A percentile compares a stretch with the other conserved stretches of the same genome.
These are phyloP conservation scores for Pocillopora verrucosa DNA, from an alignment of 64 coral and sea anemone genomes.

Conservation along the genomic window DNA sequence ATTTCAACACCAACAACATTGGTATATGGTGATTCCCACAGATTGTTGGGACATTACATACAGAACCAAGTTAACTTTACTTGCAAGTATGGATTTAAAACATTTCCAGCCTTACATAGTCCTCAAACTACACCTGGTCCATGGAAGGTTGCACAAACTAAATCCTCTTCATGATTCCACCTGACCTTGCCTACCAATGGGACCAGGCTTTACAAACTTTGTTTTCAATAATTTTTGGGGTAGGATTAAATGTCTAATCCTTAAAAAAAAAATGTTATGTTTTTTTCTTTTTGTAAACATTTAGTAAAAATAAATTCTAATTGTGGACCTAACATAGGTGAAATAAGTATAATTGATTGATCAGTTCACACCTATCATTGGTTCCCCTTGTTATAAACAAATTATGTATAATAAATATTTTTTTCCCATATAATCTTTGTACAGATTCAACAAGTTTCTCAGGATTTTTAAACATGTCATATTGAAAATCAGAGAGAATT, in stretches of 20 bases:
- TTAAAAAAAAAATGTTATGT: not conserved
- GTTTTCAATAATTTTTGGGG: not conserved
- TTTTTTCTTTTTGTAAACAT: not conserved
- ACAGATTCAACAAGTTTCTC: constrained; percentile 35
- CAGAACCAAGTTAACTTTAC: too few species aligned
- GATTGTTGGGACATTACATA: too few species aligned
- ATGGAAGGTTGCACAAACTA: too few species aligned
- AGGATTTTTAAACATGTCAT: not conserved
- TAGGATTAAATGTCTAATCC: not conserved
- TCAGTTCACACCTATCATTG: not conserved
- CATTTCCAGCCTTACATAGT: too few species aligned
- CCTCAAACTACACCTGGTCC: too few species aligned
- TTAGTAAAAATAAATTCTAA: not conserved
- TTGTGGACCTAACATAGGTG: not conserved
- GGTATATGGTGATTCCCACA: too few species aligned
- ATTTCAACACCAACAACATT: too few species aligned
- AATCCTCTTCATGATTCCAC: too few species aligned
- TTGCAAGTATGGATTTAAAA: too few species aligned
- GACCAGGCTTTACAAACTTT: too few species aligned
- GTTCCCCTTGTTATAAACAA: not conserved
- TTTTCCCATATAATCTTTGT: constrained; percentile 24
- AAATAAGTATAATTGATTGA: not conserved
- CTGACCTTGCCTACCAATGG: too few species aligned
- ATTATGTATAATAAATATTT: constrained; percentile 8
- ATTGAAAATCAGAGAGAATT: not conserved